Evolutionary conservation across 1,140 invertebrate species (phyloP), one percentile per base, ranked within the genome.

Genomic region (Lepidurus apus): DNA sequence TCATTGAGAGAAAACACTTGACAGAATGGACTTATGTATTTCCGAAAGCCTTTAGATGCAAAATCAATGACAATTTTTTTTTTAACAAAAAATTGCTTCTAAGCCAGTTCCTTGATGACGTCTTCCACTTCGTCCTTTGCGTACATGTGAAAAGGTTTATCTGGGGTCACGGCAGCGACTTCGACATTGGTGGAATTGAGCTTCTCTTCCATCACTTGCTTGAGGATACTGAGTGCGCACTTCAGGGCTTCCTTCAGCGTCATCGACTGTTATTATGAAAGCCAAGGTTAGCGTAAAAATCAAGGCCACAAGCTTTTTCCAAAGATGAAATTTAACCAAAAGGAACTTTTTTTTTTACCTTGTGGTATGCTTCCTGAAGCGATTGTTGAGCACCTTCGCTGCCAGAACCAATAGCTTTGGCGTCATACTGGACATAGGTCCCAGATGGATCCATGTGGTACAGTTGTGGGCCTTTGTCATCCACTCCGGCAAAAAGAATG

Each of bases 151-250:
- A 96, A 98, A 80, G 93, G 86, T 81, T 90, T 88, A 10, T 91
- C 89, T 1, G 92, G 91, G 3, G 95, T 98, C 86, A 98, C 94
- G 21, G 93, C 95, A 83, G 96, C 95, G 45, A 99, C 93, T 88
- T 99, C 98, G 74, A 99, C 96, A 88, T 99, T 99, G 45, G 93
- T 95, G 43, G 95, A 94, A 81, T 94, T 98, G 0, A 99, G 85
- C 87, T 99, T 99, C 86, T 99, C 98, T 85, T 99, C 98, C 98
- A 99, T 99, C 0, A 99, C 97, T 88, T 99, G 97, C 84, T 99
- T 99, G 1, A 99, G 86, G 83, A 99, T 99, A 9, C 93, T 96
- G 17, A 99, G 86, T 3, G 95, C 92, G 45, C 93, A 85, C 83
- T 96, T 97, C 77, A 95, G 92, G 17, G 97, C 98, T 87, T 99